phyloP scores from a whole-genome alignment of 2,888 invertebrate genomes.

The Lasioglossum lativentre region DNA sequence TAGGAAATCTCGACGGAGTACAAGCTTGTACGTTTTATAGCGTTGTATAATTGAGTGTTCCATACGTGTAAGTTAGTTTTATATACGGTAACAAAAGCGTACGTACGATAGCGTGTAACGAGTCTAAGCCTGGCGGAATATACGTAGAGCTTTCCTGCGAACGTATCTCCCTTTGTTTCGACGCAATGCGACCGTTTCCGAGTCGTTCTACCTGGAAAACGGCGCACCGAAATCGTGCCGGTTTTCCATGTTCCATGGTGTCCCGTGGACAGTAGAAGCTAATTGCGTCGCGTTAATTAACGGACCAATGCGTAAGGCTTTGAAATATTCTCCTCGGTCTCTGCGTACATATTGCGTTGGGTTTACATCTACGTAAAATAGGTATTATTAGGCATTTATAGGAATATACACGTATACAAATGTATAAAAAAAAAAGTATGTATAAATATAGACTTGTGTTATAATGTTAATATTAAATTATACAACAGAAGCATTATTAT shows the following conservation, averaged over 20 bases:
- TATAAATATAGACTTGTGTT: constrained; percentile 58
- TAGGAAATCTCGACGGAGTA: constrained; percentile 62
- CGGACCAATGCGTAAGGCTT: constrained; percentile 26
- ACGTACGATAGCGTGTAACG: constrained; percentile 50
- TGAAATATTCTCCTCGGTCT: constrained; percentile 39
- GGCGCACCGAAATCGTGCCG: neutral
- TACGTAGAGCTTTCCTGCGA: constrained; percentile 62
- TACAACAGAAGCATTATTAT: constrained; percentile 8
- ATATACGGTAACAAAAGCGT: constrained; percentile 45
- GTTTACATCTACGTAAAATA: constrained; percentile 49
- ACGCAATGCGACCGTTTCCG: constrained; percentile 2
- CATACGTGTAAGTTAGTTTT: constrained; percentile 72
- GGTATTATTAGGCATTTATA: constrained; percentile 69
- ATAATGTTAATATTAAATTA: constrained; percentile 31
- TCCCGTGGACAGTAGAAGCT: constrained; percentile 6
- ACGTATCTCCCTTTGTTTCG: constrained; percentile 55
- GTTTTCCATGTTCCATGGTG: neutral
- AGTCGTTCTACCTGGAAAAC: neutral
- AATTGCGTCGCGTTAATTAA: constrained; percentile 23
- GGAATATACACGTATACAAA: constrained; percentile 53
- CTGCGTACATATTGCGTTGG: constrained; percentile 49
- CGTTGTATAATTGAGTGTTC: constrained; percentile 72
- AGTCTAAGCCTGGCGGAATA: constrained; percentile 56
- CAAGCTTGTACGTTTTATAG: constrained; percentile 73
- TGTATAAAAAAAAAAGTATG: constrained; percentile 49